Percentiles rank a stretch among this genome's conserved stretches.
phyloP scores from a whole-genome alignment of 2,113 vertebrate genomes.

The Melanotaenia duboulayi region DNA sequence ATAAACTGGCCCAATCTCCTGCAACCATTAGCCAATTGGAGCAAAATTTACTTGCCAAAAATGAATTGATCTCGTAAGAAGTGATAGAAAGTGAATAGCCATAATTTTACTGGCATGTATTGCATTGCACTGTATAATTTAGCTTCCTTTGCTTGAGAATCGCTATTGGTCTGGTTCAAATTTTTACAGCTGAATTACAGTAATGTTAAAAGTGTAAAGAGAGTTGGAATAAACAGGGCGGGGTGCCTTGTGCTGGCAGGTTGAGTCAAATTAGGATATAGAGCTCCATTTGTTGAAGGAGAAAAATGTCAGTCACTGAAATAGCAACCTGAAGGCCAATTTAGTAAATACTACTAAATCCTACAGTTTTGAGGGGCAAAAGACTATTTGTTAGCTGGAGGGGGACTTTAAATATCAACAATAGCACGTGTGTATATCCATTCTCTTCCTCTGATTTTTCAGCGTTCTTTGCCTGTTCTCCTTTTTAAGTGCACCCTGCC shows the following conservation, averaged over 20 bases:
- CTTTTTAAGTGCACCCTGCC: constrained; percentile 26
- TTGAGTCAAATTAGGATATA: background rate
- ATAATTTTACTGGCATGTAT: too few species aligned
- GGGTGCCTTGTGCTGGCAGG: background rate
- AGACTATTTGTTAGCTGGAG: background rate
- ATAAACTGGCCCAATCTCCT: background rate
- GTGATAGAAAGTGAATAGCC: too few species aligned
- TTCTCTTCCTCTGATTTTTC: background rate
- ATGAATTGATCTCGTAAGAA: background rate
- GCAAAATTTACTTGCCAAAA: background rate
- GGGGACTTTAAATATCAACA: background rate
- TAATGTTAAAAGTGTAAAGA: background rate
- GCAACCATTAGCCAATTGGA: background rate
- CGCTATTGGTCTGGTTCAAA: background rate
- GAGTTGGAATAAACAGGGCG: too few species aligned
- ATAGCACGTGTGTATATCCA: background rate
- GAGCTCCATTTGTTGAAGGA: background rate
- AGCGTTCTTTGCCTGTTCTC: background rate
- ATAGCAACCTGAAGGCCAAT: background rate
- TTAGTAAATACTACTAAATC: background rate
- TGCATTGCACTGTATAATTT: too few species aligned
- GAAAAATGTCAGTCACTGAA: background rate
- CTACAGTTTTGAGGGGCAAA: background rate
- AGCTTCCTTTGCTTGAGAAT: background rate
- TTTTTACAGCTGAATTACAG: background rate